Base-by-base conservation (phyloP, 2,888 invertebrate genomes). In the Teleogryllus oceanicus region DNA sequence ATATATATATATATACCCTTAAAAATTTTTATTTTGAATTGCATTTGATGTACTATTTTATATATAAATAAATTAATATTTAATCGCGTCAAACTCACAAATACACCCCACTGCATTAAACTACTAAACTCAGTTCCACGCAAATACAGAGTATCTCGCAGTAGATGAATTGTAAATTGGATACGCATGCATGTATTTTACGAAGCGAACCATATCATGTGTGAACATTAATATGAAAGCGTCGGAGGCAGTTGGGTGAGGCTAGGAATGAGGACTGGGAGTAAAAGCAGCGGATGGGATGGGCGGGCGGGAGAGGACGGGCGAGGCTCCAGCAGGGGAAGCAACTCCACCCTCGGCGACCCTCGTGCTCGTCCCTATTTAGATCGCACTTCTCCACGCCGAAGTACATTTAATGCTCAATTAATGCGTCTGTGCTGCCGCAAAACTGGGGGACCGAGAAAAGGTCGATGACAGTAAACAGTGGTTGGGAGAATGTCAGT, bases 141-240 rank as follows among this genome's bases (percentile, higher is more conserved):
- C 13, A 62, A 18, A 62, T 62, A 62, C 62, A 12, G n/a, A 18
- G 16, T n/a, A 13, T 62, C 62, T 0, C 8, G n/a, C 62, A 62
- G 62, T 62, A 62, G 62, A 62, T 62, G 16, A 62, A 62, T 62
- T 62, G 62, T 62, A 62, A 62, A 62, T 62, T 62, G 62, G 62
- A 62, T 62, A 62, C 3, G 16, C 16, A 62, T 62, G 62, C n/a
- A 62, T 37, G 37, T 62, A 62, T 62, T 62, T 62, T 62, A 62
- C 62, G 62, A n/a, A 62, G 62, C 62, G 62, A n/a, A 62, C 62
- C 62, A 62, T 62, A 62, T 62, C 62, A 62, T 62, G 62, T 62
- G 62, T 62, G 62, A 62, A 62, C 62, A 62, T 62, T 62, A 62
- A 62, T 16, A 62, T 62, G 62, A 62, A n/a, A 62, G 62, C 62